Percentiles rank a stretch among this genome's conserved stretches.
These are phyloP conservation scores for Pocillopora verrucosa DNA, from an alignment of 64 coral and sea anemone genomes.

Conservation along the genomic window DNA sequence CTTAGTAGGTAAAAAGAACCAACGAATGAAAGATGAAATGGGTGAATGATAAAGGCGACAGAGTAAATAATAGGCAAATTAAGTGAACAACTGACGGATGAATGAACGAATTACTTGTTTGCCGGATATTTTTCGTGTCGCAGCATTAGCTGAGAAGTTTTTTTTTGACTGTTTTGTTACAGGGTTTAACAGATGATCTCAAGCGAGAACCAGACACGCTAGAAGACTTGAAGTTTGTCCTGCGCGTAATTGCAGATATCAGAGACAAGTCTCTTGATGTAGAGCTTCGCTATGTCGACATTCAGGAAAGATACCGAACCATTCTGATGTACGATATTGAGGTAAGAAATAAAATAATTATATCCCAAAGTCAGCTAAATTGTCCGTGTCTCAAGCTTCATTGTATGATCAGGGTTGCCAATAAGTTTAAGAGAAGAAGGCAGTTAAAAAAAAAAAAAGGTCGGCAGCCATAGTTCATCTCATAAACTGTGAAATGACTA, in stretches of 20 bases:
- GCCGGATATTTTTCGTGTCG: neutral
- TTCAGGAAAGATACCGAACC: constrained; percentile 92
- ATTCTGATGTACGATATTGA: constrained; percentile 91
- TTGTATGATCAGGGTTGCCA: too few relatives aligned
- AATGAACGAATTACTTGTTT: neutral
- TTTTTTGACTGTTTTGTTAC: neutral
- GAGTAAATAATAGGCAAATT: too few relatives aligned
- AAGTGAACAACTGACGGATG: too few relatives aligned
- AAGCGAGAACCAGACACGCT: constrained; percentile 89
- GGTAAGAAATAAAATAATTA: constrained; percentile 25
- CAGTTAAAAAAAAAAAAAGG: too few relatives aligned
- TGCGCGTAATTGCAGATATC: constrained; percentile 96
- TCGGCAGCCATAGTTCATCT: too few relatives aligned
- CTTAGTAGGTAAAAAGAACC: too few relatives aligned
- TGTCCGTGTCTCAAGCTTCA: too few relatives aligned
- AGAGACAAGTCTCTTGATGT: constrained; percentile 96
- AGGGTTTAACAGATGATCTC: constrained; percentile 85
- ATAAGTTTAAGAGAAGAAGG: too few relatives aligned
- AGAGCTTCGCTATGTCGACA: constrained; percentile 87
- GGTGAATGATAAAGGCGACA: too few relatives aligned
- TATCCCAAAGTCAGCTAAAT: too few relatives aligned
- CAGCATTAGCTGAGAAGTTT: neutral
- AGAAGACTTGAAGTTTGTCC: constrained; percentile 98
- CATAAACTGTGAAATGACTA: too few relatives aligned
- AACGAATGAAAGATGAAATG: too few relatives aligned